Percentiles rank a stretch among this genome's conserved stretches.
Conservation (phyloP, 2,797 vertebrate genomes). For the Sebastes minor region DNA sequence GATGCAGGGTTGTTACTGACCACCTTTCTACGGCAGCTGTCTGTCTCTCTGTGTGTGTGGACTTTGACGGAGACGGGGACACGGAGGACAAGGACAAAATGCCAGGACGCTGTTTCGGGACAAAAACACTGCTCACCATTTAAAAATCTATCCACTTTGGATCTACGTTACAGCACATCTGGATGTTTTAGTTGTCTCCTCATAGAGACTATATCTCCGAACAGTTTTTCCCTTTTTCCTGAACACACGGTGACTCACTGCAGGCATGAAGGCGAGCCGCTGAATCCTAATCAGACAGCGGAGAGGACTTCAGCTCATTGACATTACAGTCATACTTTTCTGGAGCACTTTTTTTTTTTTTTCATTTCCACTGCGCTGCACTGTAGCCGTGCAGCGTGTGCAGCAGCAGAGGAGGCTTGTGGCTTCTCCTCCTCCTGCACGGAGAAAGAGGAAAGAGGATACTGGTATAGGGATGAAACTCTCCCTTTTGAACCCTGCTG, state of each 20-base stretch:
- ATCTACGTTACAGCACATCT: conserved; percentile 67
- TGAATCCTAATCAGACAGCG: conserved; percentile 82
- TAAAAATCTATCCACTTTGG: conserved; percentile 60
- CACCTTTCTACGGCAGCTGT: conserved; percentile 48
- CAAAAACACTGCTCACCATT: conserved; percentile 45
- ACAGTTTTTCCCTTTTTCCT: conserved; percentile 53
- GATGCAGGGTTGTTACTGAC: conserved; percentile 54
- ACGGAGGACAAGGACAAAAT: conserved; percentile 80
- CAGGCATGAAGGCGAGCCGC: conserved; percentile 75
- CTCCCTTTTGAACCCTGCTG: conserved; percentile 40
- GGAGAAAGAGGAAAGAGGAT: conserved; percentile 24
- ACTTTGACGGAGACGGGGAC: conserved; percentile 53
- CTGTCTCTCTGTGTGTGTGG: conserved; percentile 49
- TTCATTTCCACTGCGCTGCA: conserved; percentile 67
- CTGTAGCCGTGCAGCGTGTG: conserved; percentile 61
- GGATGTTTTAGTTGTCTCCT: conserved; percentile 51
- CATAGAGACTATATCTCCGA: conserved; percentile 28
- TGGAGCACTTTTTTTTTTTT: conserved; percentile 80
- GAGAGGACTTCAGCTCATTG: conserved; percentile 83
- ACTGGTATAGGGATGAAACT: conserved; percentile 63
- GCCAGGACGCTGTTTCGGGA: conserved; percentile 65
- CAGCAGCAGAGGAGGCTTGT: conserved; percentile 50
- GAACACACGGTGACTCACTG: conserved; percentile 80
- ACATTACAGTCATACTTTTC: conserved; percentile 86
- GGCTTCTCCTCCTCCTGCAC: conserved; percentile 27